These are phyloP conservation scores for Lepeophtheirus salmonis DNA, from an alignment of 1,140 invertebrate species.

Conservation along the genomic window DNA sequence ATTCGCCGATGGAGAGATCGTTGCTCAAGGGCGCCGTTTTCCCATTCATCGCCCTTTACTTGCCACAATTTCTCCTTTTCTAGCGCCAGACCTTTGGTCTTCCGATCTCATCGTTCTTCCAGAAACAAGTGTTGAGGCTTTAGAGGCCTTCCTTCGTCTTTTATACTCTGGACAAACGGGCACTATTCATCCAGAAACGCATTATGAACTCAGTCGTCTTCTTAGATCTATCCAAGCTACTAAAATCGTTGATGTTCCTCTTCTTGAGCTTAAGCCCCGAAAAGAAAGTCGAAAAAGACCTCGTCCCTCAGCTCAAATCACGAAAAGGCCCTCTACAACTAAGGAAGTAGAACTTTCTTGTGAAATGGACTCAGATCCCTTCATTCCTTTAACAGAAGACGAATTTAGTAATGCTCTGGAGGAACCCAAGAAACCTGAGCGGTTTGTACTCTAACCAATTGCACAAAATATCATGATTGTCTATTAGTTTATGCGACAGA, in stretches of 20 bases:
- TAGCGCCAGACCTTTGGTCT: not conserved
- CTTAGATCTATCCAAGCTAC: not conserved
- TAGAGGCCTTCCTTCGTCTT: not conserved
- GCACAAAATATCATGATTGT: too few relatives aligned
- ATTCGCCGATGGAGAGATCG: not conserved
- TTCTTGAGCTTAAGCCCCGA: not conserved
- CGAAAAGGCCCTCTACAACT: not conserved
- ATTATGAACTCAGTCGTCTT: not conserved
- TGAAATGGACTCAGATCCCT: too few relatives aligned
- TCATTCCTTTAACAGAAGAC: too few relatives aligned
- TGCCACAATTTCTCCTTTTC: not conserved
- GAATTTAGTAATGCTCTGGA: too few relatives aligned
- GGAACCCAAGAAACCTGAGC: too few relatives aligned
- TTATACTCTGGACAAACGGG: not conserved
- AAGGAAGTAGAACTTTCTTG: too few relatives aligned
- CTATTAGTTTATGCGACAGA: too few relatives aligned
- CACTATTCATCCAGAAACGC: not conserved
- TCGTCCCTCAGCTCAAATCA: too few relatives aligned
- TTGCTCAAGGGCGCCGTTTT: not conserved
- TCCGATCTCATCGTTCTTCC: not conserved
- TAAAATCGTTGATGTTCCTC: not conserved
- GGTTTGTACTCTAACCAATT: too few relatives aligned
- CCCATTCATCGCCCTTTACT: not conserved
- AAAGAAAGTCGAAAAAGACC: too few relatives aligned
- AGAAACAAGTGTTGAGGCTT: not conserved